Evolutionary conservation across 2,797 vertebrate genomes (phyloP).

Genomic region (Prunella strophiata): DNA sequence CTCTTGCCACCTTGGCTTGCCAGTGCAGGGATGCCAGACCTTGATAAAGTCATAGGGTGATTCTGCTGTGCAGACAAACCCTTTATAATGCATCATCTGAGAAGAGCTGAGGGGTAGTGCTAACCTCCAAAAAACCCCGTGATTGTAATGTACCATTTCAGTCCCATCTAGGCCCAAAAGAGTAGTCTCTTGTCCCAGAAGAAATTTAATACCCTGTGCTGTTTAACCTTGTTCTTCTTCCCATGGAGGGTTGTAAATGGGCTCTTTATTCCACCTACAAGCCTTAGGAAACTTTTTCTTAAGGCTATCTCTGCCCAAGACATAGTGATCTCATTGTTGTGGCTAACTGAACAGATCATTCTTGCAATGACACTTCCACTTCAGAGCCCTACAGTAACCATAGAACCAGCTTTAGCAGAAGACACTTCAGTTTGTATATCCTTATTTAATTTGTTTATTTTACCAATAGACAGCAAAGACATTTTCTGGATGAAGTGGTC

Average conservation of each 20-base stretch:
- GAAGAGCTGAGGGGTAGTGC: not conserved
- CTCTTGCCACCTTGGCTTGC: not conserved
- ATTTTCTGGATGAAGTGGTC: not conserved
- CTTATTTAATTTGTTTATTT: not conserved
- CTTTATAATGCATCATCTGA: not conserved
- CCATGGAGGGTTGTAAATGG: conserved; percentile 54
- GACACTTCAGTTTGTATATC: not conserved
- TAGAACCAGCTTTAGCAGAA: not conserved
- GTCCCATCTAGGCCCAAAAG: conserved; percentile 15
- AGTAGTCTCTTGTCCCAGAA: conserved; percentile 40
- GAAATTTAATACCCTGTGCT: conserved; percentile 60
- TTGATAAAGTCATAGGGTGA: conserved; percentile 41
- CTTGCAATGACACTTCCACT: conserved; percentile 15
- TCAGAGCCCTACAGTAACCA: not conserved
- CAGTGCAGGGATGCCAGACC: not conserved
- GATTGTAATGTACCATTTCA: not conserved
- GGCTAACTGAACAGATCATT: conserved; percentile 7
- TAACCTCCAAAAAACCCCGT: not conserved
- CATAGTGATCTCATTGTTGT: conserved; percentile 55
- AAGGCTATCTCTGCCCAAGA: conserved; percentile 13
- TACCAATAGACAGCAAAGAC: not conserved
- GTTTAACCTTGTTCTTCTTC: conserved; percentile 57
- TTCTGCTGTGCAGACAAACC: not conserved
- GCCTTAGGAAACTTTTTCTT: conserved; percentile 48
- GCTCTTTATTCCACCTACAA: conserved; percentile 48